These are phyloP conservation scores for Percopsis transmontana DNA, from an alignment of 2,113 vertebrate species.

Conservation along the genomic window DNA sequence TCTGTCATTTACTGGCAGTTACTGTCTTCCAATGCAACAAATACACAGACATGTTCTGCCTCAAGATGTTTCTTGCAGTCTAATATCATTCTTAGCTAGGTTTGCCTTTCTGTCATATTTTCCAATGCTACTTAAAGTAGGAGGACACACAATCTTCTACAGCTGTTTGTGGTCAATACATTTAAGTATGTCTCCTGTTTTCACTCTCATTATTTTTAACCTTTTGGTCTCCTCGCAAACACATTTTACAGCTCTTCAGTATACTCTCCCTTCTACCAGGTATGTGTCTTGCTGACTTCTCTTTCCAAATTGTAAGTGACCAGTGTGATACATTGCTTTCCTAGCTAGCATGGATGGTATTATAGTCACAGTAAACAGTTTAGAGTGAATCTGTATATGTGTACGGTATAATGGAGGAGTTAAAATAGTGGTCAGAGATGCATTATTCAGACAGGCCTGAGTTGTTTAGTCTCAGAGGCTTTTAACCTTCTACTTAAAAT, in stretches of 20 bases:
- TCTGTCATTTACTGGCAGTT: slow-evolving; percentile 11
- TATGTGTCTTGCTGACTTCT: background rate
- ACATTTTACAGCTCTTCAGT: background rate
- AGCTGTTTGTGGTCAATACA: slow-evolving; percentile 52
- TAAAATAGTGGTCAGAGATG: background rate
- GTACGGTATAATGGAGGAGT: background rate
- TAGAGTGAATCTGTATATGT: background rate
- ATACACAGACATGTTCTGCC: slow-evolving; percentile 18
- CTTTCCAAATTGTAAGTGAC: background rate
- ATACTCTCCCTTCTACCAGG: too few species aligned
- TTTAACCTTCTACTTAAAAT: background rate
- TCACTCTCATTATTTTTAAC: slow-evolving; percentile 6
- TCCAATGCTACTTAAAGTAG: slow-evolving; percentile 38
- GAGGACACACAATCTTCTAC: slow-evolving; percentile 44
- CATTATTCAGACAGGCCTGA: background rate
- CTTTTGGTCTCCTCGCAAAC: background rate
- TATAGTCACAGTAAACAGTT: slow-evolving; percentile 8
- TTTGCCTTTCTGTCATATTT: slow-evolving; percentile 46
- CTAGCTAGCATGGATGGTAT: background rate
- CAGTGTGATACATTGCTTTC: background rate
- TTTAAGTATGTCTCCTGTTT: slow-evolving; percentile 18
- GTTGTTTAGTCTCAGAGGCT: slow-evolving; percentile 7
- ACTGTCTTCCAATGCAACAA: slow-evolving; percentile 8
- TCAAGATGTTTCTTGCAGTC: slow-evolving; percentile 27
- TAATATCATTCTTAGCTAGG: slow-evolving; percentile 38